These are phyloP conservation scores for Channa maculata DNA, from an alignment of 2,113 vertebrate species.

Conservation along the genomic window DNA sequence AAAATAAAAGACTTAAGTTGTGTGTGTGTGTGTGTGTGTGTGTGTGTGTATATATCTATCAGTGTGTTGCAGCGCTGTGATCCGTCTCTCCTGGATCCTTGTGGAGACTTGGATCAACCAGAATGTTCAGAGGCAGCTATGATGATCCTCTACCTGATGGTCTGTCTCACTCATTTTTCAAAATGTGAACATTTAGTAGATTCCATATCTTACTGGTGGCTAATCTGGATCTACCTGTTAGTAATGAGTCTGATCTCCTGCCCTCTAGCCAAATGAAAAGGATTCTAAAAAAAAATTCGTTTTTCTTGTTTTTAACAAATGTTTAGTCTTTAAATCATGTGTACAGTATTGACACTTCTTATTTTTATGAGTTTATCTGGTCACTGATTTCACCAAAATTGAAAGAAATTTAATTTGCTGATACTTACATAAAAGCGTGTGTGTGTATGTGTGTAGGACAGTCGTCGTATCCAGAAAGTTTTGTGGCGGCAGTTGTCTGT, in stretches of 20 bases:
- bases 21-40: not conserved
- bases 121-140: constrained; percentile 62
- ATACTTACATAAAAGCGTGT: not conserved
- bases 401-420: too few relatives aligned
- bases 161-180: constrained; percentile 18
- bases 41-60: too few relatives aligned
- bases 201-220: not conserved
- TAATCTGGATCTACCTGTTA: too few relatives aligned
- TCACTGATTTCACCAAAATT: too few relatives aligned
- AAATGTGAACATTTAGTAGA: not conserved
- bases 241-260: not conserved
- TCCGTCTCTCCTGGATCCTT: constrained; percentile 48
- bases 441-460: constrained; percentile 68
- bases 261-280: too few relatives aligned
- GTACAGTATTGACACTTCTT: too few relatives aligned
- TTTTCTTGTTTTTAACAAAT: too few relatives aligned
- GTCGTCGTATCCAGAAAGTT: constrained; percentile 79
- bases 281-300: too few relatives aligned
- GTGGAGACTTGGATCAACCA: constrained; percentile 51
- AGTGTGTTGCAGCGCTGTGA: constrained; percentile 76
- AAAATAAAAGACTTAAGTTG: too few relatives aligned
- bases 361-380: too few relatives aligned
- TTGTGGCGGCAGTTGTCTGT: constrained; percentile 78
- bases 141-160: constrained; percentile 72
- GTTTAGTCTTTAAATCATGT: too few relatives aligned